phyloP scores from a whole-genome alignment of 2,113 vertebrate genomes.

The Eudorcas thomsonii region DNA sequence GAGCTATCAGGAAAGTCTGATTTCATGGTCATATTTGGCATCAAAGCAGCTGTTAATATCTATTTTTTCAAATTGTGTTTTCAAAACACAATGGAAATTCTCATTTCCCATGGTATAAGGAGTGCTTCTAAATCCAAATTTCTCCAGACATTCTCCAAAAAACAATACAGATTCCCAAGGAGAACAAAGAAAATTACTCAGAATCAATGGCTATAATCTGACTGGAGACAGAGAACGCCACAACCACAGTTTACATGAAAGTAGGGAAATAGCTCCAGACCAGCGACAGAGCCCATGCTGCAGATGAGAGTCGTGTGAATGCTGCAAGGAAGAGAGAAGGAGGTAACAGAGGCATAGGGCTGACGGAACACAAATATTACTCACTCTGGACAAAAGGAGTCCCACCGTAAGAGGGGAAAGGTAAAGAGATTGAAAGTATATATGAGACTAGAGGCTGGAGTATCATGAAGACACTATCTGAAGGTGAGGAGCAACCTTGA shows the following conservation, averaged over 20 bases:
- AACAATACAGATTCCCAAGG: not conserved
- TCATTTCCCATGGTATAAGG: not conserved
- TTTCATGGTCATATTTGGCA: not conserved
- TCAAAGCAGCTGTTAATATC: not conserved
- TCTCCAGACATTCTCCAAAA: not conserved
- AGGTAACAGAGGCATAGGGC: fast-evolving
- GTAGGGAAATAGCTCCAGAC: not conserved
- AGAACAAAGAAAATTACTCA: not conserved
- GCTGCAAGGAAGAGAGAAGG: not conserved
- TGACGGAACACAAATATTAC: not conserved
- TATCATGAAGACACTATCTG: not conserved
- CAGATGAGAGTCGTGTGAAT: not conserved
- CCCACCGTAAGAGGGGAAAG: not conserved
- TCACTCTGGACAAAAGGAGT: not conserved
- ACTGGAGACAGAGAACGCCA: not conserved
- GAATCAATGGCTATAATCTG: not conserved
- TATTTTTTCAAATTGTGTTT: not conserved
- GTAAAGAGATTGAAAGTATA: not conserved
- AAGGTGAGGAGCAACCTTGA: not conserved
- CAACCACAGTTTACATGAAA: not conserved
- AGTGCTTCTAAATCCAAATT: not conserved
- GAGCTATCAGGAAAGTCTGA: not conserved
- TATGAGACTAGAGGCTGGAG: not conserved
- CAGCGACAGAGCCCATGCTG: not conserved
- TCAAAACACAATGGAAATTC: not conserved